phyloP scores from a whole-genome alignment of 23 tunicate species.

The Phallusia fumigata region DNA sequence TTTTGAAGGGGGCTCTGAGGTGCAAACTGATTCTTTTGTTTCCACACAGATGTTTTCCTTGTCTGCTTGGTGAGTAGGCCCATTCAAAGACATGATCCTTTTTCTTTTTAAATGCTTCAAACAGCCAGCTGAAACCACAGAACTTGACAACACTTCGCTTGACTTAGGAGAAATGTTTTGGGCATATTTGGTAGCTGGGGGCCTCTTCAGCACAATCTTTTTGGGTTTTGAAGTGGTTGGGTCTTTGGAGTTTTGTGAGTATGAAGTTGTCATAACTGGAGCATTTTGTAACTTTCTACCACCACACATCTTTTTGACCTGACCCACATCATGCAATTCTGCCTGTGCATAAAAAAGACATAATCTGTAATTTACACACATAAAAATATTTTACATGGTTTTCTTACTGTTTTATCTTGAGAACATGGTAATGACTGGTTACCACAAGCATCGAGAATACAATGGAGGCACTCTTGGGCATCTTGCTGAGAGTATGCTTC shows the following conservation, averaged over 20 bases:
- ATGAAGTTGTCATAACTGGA: background rate
- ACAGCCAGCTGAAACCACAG: constrained; percentile 12
- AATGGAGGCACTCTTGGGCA: constrained; percentile 81
- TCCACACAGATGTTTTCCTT: background rate
- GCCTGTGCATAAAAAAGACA: no score
- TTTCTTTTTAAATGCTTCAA: constrained; percentile 24
- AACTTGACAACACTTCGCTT: background rate
- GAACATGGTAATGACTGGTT: constrained; percentile 13
- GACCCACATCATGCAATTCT: no score
- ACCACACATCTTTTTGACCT: background rate
- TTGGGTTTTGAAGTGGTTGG: background rate
- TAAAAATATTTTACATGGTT: no score
- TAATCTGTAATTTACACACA: no score
- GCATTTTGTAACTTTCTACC: background rate
- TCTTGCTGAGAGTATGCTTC: constrained; percentile 86
- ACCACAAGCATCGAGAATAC: constrained; percentile 39
- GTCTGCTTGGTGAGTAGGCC: background rate
- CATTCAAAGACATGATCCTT: background rate
- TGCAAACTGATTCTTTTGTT: background rate
- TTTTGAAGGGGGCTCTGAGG: background rate
- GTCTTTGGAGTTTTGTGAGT: background rate
- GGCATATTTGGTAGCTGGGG: background rate
- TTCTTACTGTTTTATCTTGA: background rate
- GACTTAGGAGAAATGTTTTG: background rate
- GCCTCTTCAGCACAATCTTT: no score